Evolutionary conservation across 2,113 vertebrate species (phyloP).

Genomic region (Chamaea fasciata): DNA sequence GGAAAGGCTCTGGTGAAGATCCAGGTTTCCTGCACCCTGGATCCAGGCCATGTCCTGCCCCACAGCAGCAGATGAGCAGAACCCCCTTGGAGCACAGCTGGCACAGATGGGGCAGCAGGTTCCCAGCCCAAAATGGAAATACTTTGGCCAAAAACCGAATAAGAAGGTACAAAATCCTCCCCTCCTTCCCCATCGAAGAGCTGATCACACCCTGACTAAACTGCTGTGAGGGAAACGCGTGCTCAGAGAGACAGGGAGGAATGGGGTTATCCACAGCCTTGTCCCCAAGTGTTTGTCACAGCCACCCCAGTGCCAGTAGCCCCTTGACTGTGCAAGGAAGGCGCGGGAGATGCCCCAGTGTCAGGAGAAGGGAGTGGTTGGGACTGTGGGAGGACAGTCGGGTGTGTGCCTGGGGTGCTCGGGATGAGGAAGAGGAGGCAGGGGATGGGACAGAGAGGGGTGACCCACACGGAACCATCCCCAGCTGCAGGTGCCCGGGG

Average conservation of each 20-base stretch:
- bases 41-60: background rate
- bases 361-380: background rate
- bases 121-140: background rate
- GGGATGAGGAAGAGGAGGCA: background rate
- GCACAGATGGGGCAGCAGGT: background rate
- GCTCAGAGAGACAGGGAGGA: background rate
- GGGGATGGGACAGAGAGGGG: background rate
- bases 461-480: background rate
- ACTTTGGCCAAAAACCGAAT: background rate
- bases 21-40: background rate
- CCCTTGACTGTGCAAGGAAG: background rate
- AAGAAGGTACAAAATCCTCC: background rate
- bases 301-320: background rate
- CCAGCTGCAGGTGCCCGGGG: background rate
- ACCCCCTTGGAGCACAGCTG: background rate
- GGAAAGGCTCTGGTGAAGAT: background rate
- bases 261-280: background rate
- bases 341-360: background rate
- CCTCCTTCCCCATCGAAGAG: background rate
- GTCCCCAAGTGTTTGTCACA: background rate
- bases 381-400: background rate
- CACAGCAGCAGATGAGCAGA: background rate
- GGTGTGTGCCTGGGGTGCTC: background rate
- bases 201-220: fast-evolving
- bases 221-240: background rate